phyloP scores from a whole-genome alignment of 2,113 vertebrate species.

The Ophthalmolycus amberensis region DNA sequence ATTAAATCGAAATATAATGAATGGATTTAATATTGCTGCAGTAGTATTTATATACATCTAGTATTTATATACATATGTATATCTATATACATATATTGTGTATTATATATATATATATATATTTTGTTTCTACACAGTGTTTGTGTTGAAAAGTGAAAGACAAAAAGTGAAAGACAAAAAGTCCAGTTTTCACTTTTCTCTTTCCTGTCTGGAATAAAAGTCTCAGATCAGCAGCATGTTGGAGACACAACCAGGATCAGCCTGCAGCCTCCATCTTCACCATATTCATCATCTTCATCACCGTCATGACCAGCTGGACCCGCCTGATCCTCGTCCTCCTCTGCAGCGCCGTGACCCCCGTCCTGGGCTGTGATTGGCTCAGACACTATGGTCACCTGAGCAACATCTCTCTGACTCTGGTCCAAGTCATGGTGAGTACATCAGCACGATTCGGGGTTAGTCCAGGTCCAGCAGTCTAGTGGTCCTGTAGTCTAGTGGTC shows the following conservation, averaged over 20 bases:
- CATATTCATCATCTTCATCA: slow-evolving; percentile 5
- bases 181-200: not conserved
- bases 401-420: not conserved
- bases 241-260: not conserved
- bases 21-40: not conserved
- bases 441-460: too few relatives aligned
- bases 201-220: slow-evolving; percentile 42
- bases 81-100: not conserved
- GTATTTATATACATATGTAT: not conserved
- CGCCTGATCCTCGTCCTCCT: slow-evolving; percentile 7
- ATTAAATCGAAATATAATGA: not conserved
- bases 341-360: not conserved
- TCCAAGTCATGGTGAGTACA: slow-evolving; percentile 51
- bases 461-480: too few relatives aligned
- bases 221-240: slow-evolving; percentile 19
- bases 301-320: not conserved
- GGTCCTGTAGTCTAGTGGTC: too few relatives aligned
- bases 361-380: slow-evolving; percentile 65
- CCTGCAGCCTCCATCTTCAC: not conserved
- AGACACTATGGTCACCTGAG: slow-evolving; percentile 9
- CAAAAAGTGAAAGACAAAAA: not conserved
- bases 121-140: not conserved
- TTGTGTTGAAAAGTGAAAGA: not conserved
- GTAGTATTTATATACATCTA: not conserved
- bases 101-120: not conserved